Evolutionary conservation across 2,113 vertebrate genomes (phyloP).

Genomic region (Lucifuga dentata): DNA sequence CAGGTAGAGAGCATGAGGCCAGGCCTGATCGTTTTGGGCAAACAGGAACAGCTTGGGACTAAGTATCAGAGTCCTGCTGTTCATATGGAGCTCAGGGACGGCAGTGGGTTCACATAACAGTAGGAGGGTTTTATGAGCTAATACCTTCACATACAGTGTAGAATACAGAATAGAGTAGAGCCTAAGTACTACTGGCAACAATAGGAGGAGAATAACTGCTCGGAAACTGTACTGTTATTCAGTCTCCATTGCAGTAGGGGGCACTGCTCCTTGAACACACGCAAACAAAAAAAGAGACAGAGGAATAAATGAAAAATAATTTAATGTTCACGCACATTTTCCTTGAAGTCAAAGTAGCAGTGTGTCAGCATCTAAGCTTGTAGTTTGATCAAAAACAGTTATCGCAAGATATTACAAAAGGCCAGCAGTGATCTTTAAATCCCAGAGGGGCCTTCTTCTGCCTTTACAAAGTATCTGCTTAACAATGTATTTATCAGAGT

Average conservation of each 20-base stretch:
- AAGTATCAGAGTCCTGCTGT: slow-evolving; percentile 81
- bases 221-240: slow-evolving; percentile 46
- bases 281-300: slow-evolving; percentile 24
- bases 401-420: slow-evolving; percentile 77
- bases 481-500: slow-evolving; percentile 73
- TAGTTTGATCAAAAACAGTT: slow-evolving; percentile 73
- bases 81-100: slow-evolving; percentile 74
- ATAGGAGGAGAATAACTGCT: slow-evolving; percentile 48
- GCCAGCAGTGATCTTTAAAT: slow-evolving; percentile 70
- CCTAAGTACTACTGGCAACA: slow-evolving; percentile 63
- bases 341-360: slow-evolving; percentile 47
- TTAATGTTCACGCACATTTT: slow-evolving; percentile 49
- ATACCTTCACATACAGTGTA: slow-evolving; percentile 78
- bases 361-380: slow-evolving; percentile 60
- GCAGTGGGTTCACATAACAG: slow-evolving; percentile 76
- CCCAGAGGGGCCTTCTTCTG: slow-evolving; percentile 56
- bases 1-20: slow-evolving; percentile 78
- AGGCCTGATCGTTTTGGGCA: slow-evolving; percentile 78
- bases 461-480: slow-evolving; percentile 72
- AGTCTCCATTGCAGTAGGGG: slow-evolving; percentile 69
- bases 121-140: slow-evolving; percentile 81
- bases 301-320: slow-evolving; percentile 23
- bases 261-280: slow-evolving; percentile 50
- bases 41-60: slow-evolving; percentile 80
- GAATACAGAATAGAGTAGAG: slow-evolving; percentile 74